Evolutionary conservation across 1,140 invertebrate species (phyloP), one percentile per base, ranked within the genome.

Genomic region (Drosophila littoralis): DNA sequence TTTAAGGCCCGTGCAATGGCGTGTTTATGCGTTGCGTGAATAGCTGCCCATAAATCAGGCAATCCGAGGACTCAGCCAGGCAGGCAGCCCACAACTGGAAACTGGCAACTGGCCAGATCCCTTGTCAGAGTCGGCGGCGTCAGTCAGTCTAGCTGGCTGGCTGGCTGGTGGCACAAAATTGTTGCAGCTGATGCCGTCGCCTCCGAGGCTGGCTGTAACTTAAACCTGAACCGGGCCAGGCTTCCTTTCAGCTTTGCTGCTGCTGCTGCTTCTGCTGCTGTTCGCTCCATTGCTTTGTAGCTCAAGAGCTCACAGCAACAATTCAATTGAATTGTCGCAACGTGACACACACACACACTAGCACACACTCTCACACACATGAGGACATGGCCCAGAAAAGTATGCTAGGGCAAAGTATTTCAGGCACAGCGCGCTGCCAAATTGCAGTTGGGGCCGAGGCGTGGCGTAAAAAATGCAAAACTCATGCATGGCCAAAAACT

Each of bases 261-360:
- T 32, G 55, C 55, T 42, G 54, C 40, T 42, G 55, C 69, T 48
- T 12, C 40, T 17, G 17, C 17, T 42, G 54, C 22, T 45, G 42
- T 46, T 59, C 32, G 69, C 67, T 61, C 8, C 50, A 67, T 66
- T 76, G 60, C 77, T 71, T 59, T 80, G 73, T 68, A 38, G 67
- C 75, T 81, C 74, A 85, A 77, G 73, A 84, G 81, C 80, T 67
- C 65, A 54, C 50, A 75, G 69, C 66, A 61, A 54, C 76, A 88
- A 88, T 88, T 88, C 83, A 88, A 88, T 88, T 88, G 84, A 89
- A 86, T 88, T 88, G 83, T 76, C 59, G 74, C 74, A 85, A 72
- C 79, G 75, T 81, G 72, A 50, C 42, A 64, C n/a, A 77, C 13
- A 66, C 42, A 59, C 38, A 66, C 40, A 40, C 48, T 51, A 40